phyloP scores from a whole-genome alignment of 1,140 invertebrate species.

The Procambarus virginalis region DNA sequence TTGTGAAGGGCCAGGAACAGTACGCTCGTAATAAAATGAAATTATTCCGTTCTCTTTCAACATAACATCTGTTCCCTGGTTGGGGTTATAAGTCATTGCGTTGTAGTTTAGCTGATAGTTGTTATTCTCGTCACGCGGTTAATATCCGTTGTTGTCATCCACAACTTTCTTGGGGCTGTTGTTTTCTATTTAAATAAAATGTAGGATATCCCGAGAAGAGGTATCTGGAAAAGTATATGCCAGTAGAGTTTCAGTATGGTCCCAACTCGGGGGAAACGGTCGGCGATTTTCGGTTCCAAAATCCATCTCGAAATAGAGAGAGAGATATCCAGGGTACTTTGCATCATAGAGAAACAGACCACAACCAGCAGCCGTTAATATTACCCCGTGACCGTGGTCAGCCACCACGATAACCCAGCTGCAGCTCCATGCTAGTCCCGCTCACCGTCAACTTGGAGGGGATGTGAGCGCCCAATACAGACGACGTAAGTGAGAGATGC shows the following conservation, averaged over 20 bases:
- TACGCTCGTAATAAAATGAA: too few relatives aligned
- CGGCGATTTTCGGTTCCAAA: background rate
- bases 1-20: too few relatives aligned
- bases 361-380: slow-evolving; percentile 3
- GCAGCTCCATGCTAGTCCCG: slow-evolving; percentile 4
- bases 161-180: too few relatives aligned
- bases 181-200: too few relatives aligned
- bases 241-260: background rate
- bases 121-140: too few relatives aligned
- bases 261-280: background rate
- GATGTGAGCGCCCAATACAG: background rate
- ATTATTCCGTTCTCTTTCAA: too few relatives aligned
- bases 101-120: too few relatives aligned
- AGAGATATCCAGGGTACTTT: slow-evolving; percentile 9
- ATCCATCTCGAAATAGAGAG: slow-evolving; percentile 26
- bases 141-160: too few relatives aligned
- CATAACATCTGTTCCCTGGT: too few relatives aligned
- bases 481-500: slow-evolving; percentile 13
- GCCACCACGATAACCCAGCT: slow-evolving; percentile 29
- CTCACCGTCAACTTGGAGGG: background rate
- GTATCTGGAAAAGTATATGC: background rate
- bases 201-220: too few relatives aligned
- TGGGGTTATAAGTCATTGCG: too few relatives aligned
- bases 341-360: slow-evolving; percentile 25
- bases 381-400: background rate